A percentile compares a stretch with the other conserved stretches of the same genome.
Conservation (phyloP, 2,797 vertebrate genomes). For the Nasua narica region DNA sequence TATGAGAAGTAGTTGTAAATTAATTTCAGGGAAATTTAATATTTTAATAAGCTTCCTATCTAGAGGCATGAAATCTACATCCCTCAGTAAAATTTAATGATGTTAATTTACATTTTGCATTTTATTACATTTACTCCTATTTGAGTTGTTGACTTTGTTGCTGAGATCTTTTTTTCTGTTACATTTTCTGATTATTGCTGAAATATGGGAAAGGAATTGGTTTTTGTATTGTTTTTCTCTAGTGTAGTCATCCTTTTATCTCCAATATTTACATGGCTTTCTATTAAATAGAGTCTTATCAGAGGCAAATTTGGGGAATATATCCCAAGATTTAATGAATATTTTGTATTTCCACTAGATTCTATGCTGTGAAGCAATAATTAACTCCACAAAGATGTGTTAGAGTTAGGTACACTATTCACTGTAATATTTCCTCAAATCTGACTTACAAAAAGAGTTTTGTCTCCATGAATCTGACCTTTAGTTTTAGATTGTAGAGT, state of each 20-base stretch:
- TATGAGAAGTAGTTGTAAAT: constrained; percentile 13
- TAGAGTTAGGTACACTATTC: neutral
- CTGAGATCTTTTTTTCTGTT: neutral
- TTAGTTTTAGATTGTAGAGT: neutral
- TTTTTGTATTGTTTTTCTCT: neutral
- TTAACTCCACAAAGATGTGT: neutral
- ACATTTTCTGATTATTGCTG: neutral
- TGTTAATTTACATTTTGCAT: neutral
- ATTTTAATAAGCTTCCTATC: neutral
- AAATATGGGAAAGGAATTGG: neutral
- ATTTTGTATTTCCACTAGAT: neutral
- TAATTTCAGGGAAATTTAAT: neutral
- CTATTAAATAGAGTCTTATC: neutral
- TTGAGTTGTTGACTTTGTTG: neutral
- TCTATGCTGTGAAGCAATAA: neutral
- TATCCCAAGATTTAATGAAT: neutral
- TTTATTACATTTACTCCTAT: neutral
- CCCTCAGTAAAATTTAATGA: neutral
- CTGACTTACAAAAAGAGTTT: neutral
- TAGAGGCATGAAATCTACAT: neutral
- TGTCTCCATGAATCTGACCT: neutral
- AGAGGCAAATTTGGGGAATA: neutral
- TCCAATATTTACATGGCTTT: neutral
- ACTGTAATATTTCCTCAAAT: neutral
- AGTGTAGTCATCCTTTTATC: neutral